Evolutionary conservation across 2,113 vertebrate species (phyloP), one percentile per base, ranked within the genome.

Genomic region (Ginglymostoma cirratum): DNA sequence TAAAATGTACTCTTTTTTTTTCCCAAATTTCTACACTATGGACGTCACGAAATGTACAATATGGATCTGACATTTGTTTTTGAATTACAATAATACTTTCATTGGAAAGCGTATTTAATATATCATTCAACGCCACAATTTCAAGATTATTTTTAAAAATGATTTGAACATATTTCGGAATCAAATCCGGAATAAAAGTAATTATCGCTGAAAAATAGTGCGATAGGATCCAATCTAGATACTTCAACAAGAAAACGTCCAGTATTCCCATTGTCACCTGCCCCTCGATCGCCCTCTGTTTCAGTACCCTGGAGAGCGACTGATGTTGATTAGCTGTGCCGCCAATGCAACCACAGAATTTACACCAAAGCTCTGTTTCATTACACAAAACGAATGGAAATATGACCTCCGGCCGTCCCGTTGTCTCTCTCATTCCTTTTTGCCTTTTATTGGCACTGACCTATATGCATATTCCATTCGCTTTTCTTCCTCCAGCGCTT

Each of bases 271-370:
- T 70, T 7, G 15, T 21, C 52, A 95, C 19, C 87, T 61, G 48
- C 27, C 14, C 42, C 21, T 95, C 34, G 7, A 48, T 15, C 17
- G 67, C 3, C 38, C 27, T 69, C 7, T 42, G 52, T 10, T 30
- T 72, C 92, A 94, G n/a, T 21, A 94, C 92, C 92, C 23, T 42
- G 92, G 92, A 94, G 61, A 45, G 92, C 92, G 66, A 72, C 67
- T 30, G 23, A 1, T 15, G 38, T 67, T 94, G 86, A 24, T 52
- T 94, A 6, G 24, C 61, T 67, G 14, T 24, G 66, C 15, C 0
- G 10, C 12, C 52, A 52, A 10, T 52, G 34, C 23, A 90, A 24
- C 10, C 30, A 1, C 52, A 34, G 87, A n/a, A 52, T 90, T 61
- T 52, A 52, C 61, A 15, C 61, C 17, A 34, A 52, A 90, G 61